Evolutionary conservation across 1,140 invertebrate genomes (phyloP), one percentile per base, ranked within the genome.

Genomic region (Zaprionus ornatus): DNA sequence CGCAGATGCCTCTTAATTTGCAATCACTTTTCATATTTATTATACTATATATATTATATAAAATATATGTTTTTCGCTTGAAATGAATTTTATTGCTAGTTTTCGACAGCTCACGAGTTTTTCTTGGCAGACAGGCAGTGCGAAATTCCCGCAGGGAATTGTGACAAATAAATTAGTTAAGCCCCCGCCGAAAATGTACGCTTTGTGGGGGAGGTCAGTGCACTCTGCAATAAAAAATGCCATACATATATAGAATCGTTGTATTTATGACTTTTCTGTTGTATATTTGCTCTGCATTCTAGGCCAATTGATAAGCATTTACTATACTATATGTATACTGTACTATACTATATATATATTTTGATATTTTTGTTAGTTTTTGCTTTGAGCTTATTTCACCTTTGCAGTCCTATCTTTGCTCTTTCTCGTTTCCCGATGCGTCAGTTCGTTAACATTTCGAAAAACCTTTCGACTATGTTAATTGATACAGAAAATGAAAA

Each of bases 41-140:
- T 23, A 17, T 69, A 50, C 21, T 69, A 50, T 56, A 50, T 64
- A 21, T 60, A 35, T 62, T 60, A 68, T 55, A 60, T n/a, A 21
- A 70, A 3, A 65, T 27, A 68, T 21, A 25, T 50, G 6, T 50
- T 50, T 50, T 59, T 52, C 21, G 13, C 60, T 15, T 55, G 37
- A 45, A 79, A 52, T 55, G 23, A 25, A 23, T 55, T 72, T 72
- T 45, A 80, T 60, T 72, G 60, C 69, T 76, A 80, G 69, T 74
- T 85, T 64, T 52, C 50, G 74, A 63, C 77, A 56, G 48, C 62
- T 85, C 82, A 86, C 82, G 79, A 82, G 82, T 82, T 79, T 82
- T 83, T 82, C 80, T 79, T 82, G 80, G 80, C 80, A 82, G 40
- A 12, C 52, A 17, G n/a, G 7, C 40, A 45, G n/a, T 59, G 13